Conservation (phyloP, 2,888 invertebrate species). For the Cerastis leucographa region DNA sequence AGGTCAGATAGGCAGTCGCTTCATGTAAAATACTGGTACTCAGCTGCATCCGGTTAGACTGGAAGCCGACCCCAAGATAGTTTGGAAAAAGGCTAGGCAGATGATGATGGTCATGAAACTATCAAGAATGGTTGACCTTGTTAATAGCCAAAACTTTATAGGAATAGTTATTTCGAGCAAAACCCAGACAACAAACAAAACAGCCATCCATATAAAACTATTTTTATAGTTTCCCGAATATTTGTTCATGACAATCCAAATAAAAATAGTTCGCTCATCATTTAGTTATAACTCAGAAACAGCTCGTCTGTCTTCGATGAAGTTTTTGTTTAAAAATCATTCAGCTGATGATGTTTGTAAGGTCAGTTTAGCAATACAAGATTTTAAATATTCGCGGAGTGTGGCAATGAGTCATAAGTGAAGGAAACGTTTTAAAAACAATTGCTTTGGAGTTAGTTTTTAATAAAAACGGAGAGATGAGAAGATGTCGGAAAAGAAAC, state of each 20-base stretch:
- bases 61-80: too few species aligned
- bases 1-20: too few species aligned
- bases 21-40: too few species aligned
- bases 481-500: background rate
- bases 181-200: slow-evolving; percentile 30
- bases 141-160: background rate
- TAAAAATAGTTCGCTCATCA: slow-evolving; percentile 38
- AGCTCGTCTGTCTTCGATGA: slow-evolving; percentile 1
- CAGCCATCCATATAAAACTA: slow-evolving; percentile 7
- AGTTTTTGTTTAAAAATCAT: slow-evolving; percentile 4
- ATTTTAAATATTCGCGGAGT: background rate
- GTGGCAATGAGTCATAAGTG: background rate
- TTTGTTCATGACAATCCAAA: slow-evolving; percentile 41
- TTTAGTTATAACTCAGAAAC: slow-evolving; percentile 21
- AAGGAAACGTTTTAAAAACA: background rate
- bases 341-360: slow-evolving; percentile 7
- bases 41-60: too few species aligned
- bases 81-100: too few species aligned
- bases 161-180: slow-evolving; percentile 27
- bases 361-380: background rate
- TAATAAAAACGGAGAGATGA: background rate
- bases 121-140: background rate
- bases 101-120: too few species aligned
- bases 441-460: background rate
- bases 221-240: slow-evolving; percentile 33